These are phyloP conservation scores for Cartodere bifasciata DNA, from an alignment of 2,888 invertebrate species.

Conservation along the genomic window DNA sequence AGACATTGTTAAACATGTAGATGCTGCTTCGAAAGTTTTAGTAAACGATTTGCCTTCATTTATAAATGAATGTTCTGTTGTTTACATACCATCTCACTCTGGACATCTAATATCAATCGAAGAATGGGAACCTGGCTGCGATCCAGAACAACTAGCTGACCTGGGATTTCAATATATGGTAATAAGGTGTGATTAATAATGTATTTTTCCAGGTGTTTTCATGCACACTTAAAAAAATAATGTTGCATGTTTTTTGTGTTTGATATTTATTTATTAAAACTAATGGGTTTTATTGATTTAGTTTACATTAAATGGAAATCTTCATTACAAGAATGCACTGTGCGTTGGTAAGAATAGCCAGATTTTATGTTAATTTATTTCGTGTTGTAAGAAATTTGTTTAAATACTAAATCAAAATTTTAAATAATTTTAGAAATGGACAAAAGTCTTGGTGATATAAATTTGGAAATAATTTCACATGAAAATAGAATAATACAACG, in stretches of 20 bases:
- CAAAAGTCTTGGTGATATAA: slow-evolving; percentile 61
- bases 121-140: slow-evolving; percentile 45
- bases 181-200: slow-evolving; percentile 11
- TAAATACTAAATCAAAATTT: slow-evolving; percentile 1
- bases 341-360: slow-evolving; percentile 31
- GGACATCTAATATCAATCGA: slow-evolving; percentile 71
- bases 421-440: slow-evolving; percentile 50
- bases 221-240: slow-evolving; percentile 7
- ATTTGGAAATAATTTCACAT: slow-evolving; percentile 64
- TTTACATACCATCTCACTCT: slow-evolving; percentile 59
- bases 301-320: slow-evolving; percentile 28
- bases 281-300: slow-evolving; percentile 20
- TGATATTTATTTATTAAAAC: slow-evolving; percentile 8
- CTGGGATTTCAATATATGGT: slow-evolving; percentile 64
- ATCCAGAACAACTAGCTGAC: slow-evolving; percentile 43
- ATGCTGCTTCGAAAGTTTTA: slow-evolving; percentile 57
- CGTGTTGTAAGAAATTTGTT: neutral
- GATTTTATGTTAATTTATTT: neutral
- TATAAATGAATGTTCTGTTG: slow-evolving; percentile 52
- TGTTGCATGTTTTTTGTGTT: slow-evolving; percentile 6
- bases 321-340: slow-evolving; percentile 33
- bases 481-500: slow-evolving; percentile 60
- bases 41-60: slow-evolving; percentile 51
- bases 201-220: slow-evolving; percentile 4
- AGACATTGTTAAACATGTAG: slow-evolving; percentile 58